Evolutionary conservation across 1,140 invertebrate genomes (phyloP).

Genomic region (Drosophila equinoxialis): DNA sequence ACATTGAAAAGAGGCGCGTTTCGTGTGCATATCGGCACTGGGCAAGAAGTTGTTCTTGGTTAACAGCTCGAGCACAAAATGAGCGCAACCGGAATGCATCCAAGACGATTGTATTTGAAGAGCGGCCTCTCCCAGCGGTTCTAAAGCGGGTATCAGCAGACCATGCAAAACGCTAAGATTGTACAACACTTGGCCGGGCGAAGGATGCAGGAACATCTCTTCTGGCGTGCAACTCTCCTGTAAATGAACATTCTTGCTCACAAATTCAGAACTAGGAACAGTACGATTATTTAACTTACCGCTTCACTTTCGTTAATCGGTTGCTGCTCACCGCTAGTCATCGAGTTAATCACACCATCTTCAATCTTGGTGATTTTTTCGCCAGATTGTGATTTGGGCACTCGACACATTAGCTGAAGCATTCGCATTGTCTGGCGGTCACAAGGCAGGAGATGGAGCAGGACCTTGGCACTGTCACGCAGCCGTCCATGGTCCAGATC

Average conservation of each 20-base stretch:
- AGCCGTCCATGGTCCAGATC: constrained; percentile 90
- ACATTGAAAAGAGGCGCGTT: constrained; percentile 93
- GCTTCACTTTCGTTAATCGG: constrained; percentile 16
- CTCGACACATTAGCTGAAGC: constrained; percentile 85
- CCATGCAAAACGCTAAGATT: constrained; percentile 92
- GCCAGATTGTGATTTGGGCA: constrained; percentile 49
- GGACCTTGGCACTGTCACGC: constrained; percentile 92
- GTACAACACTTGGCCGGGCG: constrained; percentile 91
- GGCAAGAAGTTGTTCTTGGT: constrained; percentile 94
- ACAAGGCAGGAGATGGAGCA: constrained; percentile 95
- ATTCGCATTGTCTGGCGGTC: constrained; percentile 90
- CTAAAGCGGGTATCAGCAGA: constrained; percentile 94
- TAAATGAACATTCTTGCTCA: constrained; percentile 1
- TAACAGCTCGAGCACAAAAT: constrained; percentile 91
- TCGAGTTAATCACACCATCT: constrained; percentile 18
- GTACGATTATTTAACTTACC: constrained; percentile 10
- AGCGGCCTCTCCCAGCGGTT: constrained; percentile 91
- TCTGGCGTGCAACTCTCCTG: constrained; percentile 86
- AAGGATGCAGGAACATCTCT: constrained; percentile 88
- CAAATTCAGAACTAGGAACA: background rate
- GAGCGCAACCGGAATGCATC: constrained; percentile 87
- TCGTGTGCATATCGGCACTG: constrained; percentile 91
- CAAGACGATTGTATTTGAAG: constrained; percentile 95
- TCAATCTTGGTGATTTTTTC: constrained; percentile 58
- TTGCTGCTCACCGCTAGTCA: constrained; percentile 39